Conservation (phyloP, 2,797 vertebrate species). For the Eulemur albifrons region DNA sequence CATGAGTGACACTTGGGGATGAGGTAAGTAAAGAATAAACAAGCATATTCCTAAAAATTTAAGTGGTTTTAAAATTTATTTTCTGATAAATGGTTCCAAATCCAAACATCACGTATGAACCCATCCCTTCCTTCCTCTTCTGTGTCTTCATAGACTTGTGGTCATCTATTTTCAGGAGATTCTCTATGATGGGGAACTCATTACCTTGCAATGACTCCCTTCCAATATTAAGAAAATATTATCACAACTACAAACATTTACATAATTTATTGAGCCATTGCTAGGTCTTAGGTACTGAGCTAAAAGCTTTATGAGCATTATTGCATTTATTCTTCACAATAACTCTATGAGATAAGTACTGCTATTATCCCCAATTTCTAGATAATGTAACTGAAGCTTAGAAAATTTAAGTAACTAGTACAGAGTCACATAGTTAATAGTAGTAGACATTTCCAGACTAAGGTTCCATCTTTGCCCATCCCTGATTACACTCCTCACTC, state of each 20-base stretch:
- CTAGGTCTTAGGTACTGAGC: conserved; percentile 50
- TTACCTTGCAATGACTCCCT: conserved; percentile 61
- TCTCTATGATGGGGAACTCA: conserved; percentile 20
- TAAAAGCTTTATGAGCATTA: conserved; percentile 65
- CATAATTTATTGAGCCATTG: conserved; percentile 61
- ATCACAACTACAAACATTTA: conserved; percentile 58
- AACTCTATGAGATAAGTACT: conserved; percentile 47
- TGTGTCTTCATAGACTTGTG: background rate
- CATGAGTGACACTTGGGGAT: background rate
- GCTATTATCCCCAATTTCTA: conserved; percentile 37
- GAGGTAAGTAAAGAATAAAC: background rate
- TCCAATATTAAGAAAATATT: conserved; percentile 66
- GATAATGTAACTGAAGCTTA: conserved; percentile 33
- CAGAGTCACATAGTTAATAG: background rate
- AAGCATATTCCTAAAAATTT: background rate
- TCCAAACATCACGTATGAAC: background rate
- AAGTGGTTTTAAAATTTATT: conserved; percentile 2
- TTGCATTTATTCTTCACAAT: conserved; percentile 68
- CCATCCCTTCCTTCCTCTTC: background rate
- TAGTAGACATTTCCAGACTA: background rate
- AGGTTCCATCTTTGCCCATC: background rate
- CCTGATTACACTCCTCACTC: background rate
- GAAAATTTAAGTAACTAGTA: background rate
- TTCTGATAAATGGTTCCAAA: background rate
- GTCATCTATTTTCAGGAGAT: conserved; percentile 36